These are phyloP conservation scores for Magallana nippona DNA, from an alignment of 2,888 invertebrate genomes.

Conservation along the genomic window DNA sequence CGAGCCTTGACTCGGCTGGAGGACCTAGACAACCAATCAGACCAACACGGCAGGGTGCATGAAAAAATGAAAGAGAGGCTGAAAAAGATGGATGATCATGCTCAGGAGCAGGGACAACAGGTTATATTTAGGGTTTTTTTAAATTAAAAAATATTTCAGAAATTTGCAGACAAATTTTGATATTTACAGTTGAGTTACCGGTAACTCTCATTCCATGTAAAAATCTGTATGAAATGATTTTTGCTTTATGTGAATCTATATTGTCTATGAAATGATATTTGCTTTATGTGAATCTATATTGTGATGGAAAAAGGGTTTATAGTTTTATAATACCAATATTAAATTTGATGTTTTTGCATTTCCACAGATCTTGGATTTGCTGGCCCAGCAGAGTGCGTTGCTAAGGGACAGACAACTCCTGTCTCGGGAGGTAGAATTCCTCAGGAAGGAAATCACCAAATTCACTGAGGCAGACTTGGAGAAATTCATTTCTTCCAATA, in stretches of 20 bases:
- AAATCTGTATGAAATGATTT: too few species aligned
- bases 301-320: not conserved
- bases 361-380: constrained; percentile 74
- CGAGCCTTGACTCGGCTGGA: constrained; percentile 62
- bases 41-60: constrained; percentile 74
- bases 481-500: constrained; percentile 69
- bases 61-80: constrained; percentile 77
- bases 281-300: too few species aligned
- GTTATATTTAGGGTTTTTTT: constrained; percentile 55
- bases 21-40: constrained; percentile 73
- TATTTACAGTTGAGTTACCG: not conserved
- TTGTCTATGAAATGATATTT: too few species aligned
- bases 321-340: not conserved
- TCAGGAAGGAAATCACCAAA: constrained; percentile 70
- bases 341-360: constrained; percentile 31
- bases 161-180: too few species aligned
- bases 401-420: constrained; percentile 74
- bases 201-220: not conserved
- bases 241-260: too few species aligned
- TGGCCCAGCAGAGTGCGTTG: constrained; percentile 71
- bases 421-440: constrained; percentile 76
- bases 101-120: constrained; percentile 73
- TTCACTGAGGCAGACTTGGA: constrained; percentile 64
- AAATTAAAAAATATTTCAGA: not conserved
- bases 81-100: constrained; percentile 75